Evolutionary conservation across 64 coral and sea anemone species (phyloP).

Genomic region (Pachyseris speciosa): DNA sequence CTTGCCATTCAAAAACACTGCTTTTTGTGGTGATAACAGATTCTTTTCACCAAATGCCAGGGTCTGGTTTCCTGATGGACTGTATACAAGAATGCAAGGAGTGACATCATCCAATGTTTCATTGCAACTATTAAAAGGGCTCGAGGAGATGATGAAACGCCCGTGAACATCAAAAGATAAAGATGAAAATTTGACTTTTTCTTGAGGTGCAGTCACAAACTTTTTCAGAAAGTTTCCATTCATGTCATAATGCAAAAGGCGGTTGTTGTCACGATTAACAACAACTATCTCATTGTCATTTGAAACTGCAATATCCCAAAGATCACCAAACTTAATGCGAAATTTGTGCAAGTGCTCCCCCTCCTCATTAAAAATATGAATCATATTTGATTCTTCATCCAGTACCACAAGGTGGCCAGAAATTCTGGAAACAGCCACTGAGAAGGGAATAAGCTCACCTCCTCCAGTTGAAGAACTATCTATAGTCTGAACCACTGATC

Average conservation of each 20-base stretch:
- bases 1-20: slow-evolving; percentile 51
- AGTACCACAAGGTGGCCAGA: slow-evolving; percentile 57
- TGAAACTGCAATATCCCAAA: slow-evolving; percentile 54
- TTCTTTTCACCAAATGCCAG: slow-evolving; percentile 60
- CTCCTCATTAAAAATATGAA: slow-evolving; percentile 30
- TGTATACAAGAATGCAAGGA: slow-evolving; percentile 51
- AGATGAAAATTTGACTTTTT: slow-evolving; percentile 41
- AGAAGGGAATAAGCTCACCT: slow-evolving; percentile 34
- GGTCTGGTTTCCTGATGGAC: slow-evolving; percentile 7
- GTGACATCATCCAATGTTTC: background rate
- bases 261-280: slow-evolving; percentile 57
- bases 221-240: slow-evolving; percentile 53
- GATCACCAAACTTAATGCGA: slow-evolving; percentile 57
- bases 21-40: slow-evolving; percentile 9
- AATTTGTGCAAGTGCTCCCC: slow-evolving; percentile 27
- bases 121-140: background rate
- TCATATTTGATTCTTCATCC: slow-evolving; percentile 34
- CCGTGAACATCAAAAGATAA: slow-evolving; percentile 55
- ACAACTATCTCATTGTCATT: slow-evolving; percentile 60
- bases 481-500: slow-evolving; percentile 36
- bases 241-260: slow-evolving; percentile 67
- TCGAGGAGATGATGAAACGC: slow-evolving; percentile 37
- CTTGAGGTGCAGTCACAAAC: slow-evolving; percentile 5
- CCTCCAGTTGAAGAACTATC: background rate
- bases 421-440: slow-evolving; percentile 49